Percentiles rank a stretch among this genome's conserved stretches.
These are phyloP conservation scores for Helicoverpa assulta DNA, from an alignment of 2,888 invertebrate genomes.

Conservation along the genomic window DNA sequence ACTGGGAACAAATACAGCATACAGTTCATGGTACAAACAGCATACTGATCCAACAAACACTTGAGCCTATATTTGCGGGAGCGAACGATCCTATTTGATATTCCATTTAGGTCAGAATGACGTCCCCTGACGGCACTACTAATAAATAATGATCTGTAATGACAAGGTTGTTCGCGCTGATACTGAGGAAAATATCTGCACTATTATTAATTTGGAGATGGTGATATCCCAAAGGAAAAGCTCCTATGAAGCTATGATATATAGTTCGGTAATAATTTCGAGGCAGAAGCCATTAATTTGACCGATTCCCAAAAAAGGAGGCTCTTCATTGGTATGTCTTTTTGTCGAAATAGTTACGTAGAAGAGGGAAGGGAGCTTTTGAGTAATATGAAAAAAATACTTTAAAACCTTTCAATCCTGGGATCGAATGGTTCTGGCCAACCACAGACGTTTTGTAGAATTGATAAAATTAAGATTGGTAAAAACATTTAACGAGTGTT, in stretches of 20 bases:
- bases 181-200: neutral
- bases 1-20: constrained; percentile 23
- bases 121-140: constrained; percentile 43
- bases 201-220: neutral
- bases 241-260: neutral
- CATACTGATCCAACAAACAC: constrained; percentile 35
- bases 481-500: no score
- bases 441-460: no score
- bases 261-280: no score
- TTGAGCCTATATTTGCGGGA: constrained; percentile 47
- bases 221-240: neutral
- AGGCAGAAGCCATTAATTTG: no score
- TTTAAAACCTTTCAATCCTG: no score
- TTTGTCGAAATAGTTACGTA: no score
- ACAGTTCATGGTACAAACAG: constrained; percentile 25
- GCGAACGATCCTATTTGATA: constrained; percentile 60
- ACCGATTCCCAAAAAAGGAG: no score
- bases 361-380: no score
- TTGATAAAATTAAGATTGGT: no score
- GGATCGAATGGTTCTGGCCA: no score
- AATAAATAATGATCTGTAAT: constrained; percentile 65
- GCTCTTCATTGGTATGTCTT: no score
- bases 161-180: constrained; percentile 25
- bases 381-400: no score
- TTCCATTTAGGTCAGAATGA: constrained; percentile 61